A percentile compares a stretch with the other conserved stretches of the same genome.
Conservation (phyloP, 37 sponge, comb jelly and placozoan species). For the Bolinopsis microptera region DNA sequence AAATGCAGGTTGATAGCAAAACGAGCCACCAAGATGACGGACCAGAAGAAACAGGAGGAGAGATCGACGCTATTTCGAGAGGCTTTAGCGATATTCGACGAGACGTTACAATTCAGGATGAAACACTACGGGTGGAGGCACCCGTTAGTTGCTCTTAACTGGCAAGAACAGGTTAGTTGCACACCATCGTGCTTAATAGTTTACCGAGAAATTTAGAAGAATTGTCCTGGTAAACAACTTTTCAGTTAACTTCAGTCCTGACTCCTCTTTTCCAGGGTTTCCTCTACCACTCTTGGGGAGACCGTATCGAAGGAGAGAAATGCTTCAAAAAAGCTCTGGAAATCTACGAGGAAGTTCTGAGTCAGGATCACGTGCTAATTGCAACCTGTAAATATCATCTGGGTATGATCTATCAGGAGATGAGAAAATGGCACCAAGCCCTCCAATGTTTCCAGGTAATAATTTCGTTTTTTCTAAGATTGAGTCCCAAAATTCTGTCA, state of each 20-base stretch:
- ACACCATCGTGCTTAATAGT: neutral
- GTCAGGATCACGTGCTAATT: slow-evolving; percentile 31
- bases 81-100: neutral
- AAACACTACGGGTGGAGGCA: slow-evolving; percentile 59
- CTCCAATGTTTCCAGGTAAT: slow-evolving; percentile 26
- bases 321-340: slow-evolving; percentile 47
- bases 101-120: slow-evolving; percentile 28
- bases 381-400: slow-evolving; percentile 62
- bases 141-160: slow-evolving; percentile 47
- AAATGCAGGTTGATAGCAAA: slow-evolving; percentile 40
- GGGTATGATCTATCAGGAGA: slow-evolving; percentile 63
- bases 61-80: neutral
- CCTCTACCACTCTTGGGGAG: slow-evolving; percentile 13
- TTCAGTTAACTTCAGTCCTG: neutral
- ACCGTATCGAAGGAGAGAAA: neutral
- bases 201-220: neutral
- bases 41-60: neutral
- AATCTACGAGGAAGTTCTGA: slow-evolving; percentile 36
- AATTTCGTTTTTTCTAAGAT: neutral
- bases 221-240: neutral
- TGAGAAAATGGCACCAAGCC: slow-evolving; percentile 31
- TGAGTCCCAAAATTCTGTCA: no score
- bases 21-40: slow-evolving; percentile 32
- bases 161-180: slow-evolving; percentile 59
- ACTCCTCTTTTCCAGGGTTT: slow-evolving; percentile 31